Evolutionary conservation across 2,113 vertebrate genomes (phyloP).

Genomic region (Mungos mungo): DNA sequence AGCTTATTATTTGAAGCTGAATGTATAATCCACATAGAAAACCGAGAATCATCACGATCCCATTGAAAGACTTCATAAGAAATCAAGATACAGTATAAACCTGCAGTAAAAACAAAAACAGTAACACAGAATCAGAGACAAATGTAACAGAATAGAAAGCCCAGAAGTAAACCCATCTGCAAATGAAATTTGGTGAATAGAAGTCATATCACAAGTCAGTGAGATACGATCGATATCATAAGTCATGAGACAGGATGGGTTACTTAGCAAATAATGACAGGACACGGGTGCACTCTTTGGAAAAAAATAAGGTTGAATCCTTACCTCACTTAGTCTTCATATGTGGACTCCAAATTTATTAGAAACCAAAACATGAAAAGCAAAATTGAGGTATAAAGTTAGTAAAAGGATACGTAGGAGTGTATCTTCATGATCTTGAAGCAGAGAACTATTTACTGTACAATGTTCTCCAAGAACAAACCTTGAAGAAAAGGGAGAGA

Average conservation of each 20-base stretch:
- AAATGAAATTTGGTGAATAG: neutral
- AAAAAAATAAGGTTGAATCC: neutral
- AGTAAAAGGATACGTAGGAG: neutral
- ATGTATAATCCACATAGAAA: neutral
- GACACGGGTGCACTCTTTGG: neutral
- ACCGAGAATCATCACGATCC: neutral
- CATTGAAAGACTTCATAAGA: neutral
- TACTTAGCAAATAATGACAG: neutral
- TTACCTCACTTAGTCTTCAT: neutral
- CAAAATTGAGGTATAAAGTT: constrained; percentile 19
- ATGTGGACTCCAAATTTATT: neutral
- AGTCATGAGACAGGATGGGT: neutral
- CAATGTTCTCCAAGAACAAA: neutral
- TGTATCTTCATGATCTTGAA: neutral
- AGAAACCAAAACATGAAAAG: neutral
- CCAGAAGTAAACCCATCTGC: neutral
- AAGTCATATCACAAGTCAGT: neutral
- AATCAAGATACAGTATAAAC: neutral
- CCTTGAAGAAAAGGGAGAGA: neutral
- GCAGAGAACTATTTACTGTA: neutral
- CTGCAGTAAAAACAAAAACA: neutral
- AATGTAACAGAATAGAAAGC: neutral
- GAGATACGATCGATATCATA: neutral
- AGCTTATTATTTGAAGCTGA: neutral
- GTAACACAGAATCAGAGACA: neutral